Evolutionary conservation across 2,888 invertebrate genomes (phyloP).

Genomic region (Hirtodrosophila confusa): DNA sequence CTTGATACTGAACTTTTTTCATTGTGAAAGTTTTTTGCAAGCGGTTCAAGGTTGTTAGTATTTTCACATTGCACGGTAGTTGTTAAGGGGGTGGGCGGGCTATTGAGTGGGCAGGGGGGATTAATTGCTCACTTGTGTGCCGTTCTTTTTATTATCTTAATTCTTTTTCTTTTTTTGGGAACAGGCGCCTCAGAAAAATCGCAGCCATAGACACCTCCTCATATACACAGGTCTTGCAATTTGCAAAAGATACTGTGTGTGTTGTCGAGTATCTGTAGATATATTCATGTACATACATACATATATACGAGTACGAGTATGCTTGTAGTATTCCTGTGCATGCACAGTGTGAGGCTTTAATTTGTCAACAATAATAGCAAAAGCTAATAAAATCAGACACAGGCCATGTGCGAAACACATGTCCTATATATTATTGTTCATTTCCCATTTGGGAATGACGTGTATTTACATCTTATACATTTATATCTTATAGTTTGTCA

Average conservation of each 20-base stretch:
- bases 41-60: conserved; percentile 66
- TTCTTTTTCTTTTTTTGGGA: conserved; percentile 36
- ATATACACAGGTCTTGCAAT: conserved; percentile 6
- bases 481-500: conserved; percentile 37
- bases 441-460: conserved; percentile 4
- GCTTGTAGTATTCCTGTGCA: neutral
- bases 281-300: conserved; percentile 1
- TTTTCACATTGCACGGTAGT: conserved; percentile 18
- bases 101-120: neutral
- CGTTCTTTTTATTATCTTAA: conserved; percentile 11
- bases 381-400: conserved; percentile 34
- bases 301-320: conserved; percentile 12
- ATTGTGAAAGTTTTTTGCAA: conserved; percentile 78
- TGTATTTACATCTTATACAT: conserved; percentile 18
- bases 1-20: conserved; percentile 79
- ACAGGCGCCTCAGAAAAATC: conserved; percentile 60
- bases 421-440: conserved; percentile 19
- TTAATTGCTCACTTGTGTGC: conserved; percentile 46
- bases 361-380: conserved; percentile 54
- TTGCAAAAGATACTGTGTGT: conserved; percentile 20
- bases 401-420: conserved; percentile 47
- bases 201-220: conserved; percentile 12
- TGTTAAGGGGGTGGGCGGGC: neutral
- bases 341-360: conserved; percentile 26
- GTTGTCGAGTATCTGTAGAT: conserved; percentile 2